A percentile compares a stretch with the other conserved stretches of the same genome.
These are phyloP conservation scores for Etheostoma nigrum DNA, from an alignment of 2,797 vertebrate species.

Conservation along the genomic window DNA sequence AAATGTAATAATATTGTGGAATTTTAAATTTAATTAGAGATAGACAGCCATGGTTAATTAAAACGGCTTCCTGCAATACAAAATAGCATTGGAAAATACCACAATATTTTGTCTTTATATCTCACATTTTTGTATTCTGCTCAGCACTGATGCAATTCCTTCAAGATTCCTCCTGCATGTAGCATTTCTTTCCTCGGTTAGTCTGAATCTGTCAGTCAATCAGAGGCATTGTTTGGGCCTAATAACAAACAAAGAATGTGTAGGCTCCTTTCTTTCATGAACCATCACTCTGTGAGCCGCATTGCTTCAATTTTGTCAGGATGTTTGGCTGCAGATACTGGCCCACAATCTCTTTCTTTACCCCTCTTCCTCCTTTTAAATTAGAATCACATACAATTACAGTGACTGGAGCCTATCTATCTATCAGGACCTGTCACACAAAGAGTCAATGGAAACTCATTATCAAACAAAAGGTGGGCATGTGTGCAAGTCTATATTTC, in stretches of 20 bases:
- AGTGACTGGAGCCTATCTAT: slow-evolving; percentile 69
- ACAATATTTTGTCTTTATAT: not conserved
- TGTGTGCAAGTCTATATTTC: slow-evolving; percentile 17
- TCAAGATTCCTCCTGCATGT: slow-evolving; percentile 27
- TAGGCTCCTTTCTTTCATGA: slow-evolving; percentile 45
- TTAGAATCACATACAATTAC: slow-evolving; percentile 42
- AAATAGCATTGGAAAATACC: slow-evolving; percentile 25
- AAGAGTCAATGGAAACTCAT: slow-evolving; percentile 71
- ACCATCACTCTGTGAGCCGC: slow-evolving; percentile 36
- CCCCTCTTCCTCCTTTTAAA: not conserved
- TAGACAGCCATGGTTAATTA: slow-evolving; percentile 49
- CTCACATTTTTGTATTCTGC: slow-evolving; percentile 28
- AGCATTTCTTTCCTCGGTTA: slow-evolving; percentile 29
- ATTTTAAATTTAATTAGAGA: slow-evolving; percentile 37
- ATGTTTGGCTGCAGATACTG: slow-evolving; percentile 30
- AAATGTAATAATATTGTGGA: slow-evolving; percentile 11
- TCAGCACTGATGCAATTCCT: slow-evolving; percentile 44
- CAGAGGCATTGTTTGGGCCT: slow-evolving; percentile 49
- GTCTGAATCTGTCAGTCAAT: slow-evolving; percentile 73
- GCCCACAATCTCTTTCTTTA: not conserved
- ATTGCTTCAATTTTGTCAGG: slow-evolving; percentile 29
- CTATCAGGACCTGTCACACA: slow-evolving; percentile 63
- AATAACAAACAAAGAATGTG: slow-evolving; percentile 49
- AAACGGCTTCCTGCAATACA: slow-evolving; percentile 15
- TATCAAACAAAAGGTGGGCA: slow-evolving; percentile 59